Evolutionary conservation across 2,113 vertebrate genomes (phyloP).

Genomic region (Scortum barcoo): DNA sequence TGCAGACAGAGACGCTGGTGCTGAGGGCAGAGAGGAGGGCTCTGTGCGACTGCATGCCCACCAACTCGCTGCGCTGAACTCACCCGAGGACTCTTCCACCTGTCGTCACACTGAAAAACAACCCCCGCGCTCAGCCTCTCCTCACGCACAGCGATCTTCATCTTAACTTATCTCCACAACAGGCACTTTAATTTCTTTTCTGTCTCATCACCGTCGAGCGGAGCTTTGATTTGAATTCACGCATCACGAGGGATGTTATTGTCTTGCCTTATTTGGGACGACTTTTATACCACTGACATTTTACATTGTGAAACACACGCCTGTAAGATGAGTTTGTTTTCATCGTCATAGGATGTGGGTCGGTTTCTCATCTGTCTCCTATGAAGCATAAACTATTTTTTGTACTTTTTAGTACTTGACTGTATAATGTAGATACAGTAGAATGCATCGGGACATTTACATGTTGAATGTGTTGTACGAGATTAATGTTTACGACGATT

Average conservation of each 20-base stretch:
- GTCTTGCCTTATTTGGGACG: constrained; percentile 44
- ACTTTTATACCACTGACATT: constrained; percentile 56
- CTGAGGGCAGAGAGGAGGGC: constrained; percentile 92
- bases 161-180: constrained; percentile 48
- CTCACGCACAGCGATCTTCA: constrained; percentile 47
- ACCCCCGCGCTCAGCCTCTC: constrained; percentile 43
- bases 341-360: constrained; percentile 10
- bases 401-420: constrained; percentile 67
- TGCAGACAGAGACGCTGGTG: constrained; percentile 92
- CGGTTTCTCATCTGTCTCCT: constrained; percentile 29
- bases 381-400: constrained; percentile 55
- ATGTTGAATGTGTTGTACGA: constrained; percentile 64
- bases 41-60: constrained; percentile 92
- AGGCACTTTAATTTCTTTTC: constrained; percentile 76
- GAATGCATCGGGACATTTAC: constrained; percentile 36
- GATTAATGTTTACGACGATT: constrained; percentile 70
- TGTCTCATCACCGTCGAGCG: constrained; percentile 25
- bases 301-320: constrained; percentile 31
- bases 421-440: constrained; percentile 65
- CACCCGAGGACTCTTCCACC: constrained; percentile 18
- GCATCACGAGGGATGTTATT: neutral
- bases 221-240: constrained; percentile 43
- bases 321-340: constrained; percentile 23
- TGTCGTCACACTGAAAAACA: neutral
- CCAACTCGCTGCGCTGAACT: constrained; percentile 85